Percentiles rank a stretch among this genome's conserved stretches.
Conservation (phyloP, 2,113 vertebrate genomes). For the Prionailurus viverrinus region DNA sequence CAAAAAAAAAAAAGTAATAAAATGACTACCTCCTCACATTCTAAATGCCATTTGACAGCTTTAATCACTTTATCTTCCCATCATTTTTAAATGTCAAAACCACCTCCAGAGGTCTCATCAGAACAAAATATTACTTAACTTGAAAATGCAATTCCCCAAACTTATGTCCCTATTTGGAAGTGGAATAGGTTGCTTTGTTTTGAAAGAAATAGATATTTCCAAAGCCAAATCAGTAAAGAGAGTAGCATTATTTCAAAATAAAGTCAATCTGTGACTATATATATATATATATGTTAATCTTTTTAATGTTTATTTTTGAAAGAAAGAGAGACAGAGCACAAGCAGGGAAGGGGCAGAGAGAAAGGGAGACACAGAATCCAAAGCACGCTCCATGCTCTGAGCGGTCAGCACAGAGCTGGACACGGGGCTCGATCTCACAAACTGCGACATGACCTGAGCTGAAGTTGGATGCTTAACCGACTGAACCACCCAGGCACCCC, state of each 20-base stretch:
- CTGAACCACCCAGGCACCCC: no score
- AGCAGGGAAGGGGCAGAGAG: no score
- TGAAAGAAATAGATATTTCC: constrained; percentile 72
- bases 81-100: constrained; percentile 86
- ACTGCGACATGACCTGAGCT: no score
- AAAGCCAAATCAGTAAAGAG: constrained; percentile 66
- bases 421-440: no score
- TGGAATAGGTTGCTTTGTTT: constrained; percentile 75
- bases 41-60: constrained; percentile 80
- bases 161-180: constrained; percentile 50
- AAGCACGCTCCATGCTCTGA: no score
- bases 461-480: no score
- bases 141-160: constrained; percentile 84
- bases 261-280: neutral
- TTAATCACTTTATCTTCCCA: constrained; percentile 84
- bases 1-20: constrained; percentile 74
- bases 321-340: no score
- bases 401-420: no score
- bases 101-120: constrained; percentile 82
- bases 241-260: neutral
- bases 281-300: no score
- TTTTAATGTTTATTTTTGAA: no score
- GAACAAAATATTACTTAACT: constrained; percentile 84
- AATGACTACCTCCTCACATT: constrained; percentile 84
- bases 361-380: no score